phyloP scores from a whole-genome alignment of 2,113 vertebrate genomes.

The Grantiella picta region DNA sequence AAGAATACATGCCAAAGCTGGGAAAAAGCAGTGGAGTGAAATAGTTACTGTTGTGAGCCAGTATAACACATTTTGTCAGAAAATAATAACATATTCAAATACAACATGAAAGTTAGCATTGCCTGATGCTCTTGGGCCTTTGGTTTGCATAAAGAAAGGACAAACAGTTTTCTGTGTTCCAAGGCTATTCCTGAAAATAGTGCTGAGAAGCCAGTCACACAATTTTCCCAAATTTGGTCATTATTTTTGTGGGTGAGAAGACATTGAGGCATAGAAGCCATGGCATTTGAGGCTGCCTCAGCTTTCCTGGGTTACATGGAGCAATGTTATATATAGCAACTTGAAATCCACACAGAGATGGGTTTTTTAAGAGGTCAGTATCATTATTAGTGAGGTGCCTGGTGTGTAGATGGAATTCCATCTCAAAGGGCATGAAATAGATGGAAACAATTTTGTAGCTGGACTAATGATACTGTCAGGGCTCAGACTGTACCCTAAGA shows the following conservation, averaged over 20 bases:
- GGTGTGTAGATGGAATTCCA: neutral
- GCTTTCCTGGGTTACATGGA: neutral
- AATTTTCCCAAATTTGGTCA: neutral
- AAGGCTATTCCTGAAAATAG: neutral
- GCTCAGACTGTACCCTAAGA: neutral
- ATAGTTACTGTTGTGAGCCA: neutral
- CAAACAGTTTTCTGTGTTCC: neutral
- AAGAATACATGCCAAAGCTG: neutral
- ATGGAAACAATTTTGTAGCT: neutral
- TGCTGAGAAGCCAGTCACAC: neutral
- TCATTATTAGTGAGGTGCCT: neutral
- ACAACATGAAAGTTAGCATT: neutral
- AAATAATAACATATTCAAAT: neutral
- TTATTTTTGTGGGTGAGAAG: neutral
- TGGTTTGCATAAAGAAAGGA: neutral
- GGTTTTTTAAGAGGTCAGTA: neutral
- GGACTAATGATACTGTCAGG: neutral
- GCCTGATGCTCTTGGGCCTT: neutral
- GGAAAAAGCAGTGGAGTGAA: neutral
- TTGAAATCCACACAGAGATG: neutral
- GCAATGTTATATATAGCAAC: neutral
- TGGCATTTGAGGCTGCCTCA: accelerated
- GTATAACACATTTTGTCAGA: neutral
- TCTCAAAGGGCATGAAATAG: neutral
- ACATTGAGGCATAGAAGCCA: neutral